Percentiles rank a stretch among this genome's conserved stretches.
phyloP scores from a whole-genome alignment of 2,888 invertebrate genomes.

The Phymatocera aterrima region DNA sequence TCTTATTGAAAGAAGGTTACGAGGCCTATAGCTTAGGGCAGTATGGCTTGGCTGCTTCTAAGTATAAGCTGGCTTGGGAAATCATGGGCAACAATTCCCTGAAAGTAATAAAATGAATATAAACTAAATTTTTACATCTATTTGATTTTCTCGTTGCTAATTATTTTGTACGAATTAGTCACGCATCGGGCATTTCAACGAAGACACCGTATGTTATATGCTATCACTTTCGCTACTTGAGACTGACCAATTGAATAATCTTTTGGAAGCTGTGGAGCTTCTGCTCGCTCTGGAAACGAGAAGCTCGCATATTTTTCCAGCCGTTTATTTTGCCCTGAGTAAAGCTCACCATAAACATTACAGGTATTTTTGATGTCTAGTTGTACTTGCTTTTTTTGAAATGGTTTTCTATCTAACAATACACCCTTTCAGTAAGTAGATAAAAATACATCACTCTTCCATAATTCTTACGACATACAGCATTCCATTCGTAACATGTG shows the following conservation, averaged over 20 bases:
- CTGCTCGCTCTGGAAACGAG: conserved; percentile 53
- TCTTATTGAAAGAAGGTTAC: conserved; percentile 36
- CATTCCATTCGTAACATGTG: background rate
- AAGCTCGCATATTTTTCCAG: conserved; percentile 54
- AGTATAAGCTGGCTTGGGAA: conserved; percentile 49
- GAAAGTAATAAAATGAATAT: conserved; percentile 35
- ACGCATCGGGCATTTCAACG: background rate
- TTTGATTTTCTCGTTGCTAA: background rate
- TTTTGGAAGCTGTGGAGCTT: conserved; percentile 53
- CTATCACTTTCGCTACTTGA: conserved; percentile 51
- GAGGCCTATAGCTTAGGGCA: conserved; percentile 45
- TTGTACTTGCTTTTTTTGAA: background rate
- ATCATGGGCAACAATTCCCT: background rate
- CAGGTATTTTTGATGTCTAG: conserved; percentile 52
- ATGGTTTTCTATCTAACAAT: background rate
- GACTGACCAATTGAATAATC: conserved; percentile 52
- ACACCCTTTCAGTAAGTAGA: too few relatives aligned
- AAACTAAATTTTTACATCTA: background rate
- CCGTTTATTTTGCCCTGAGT: conserved; percentile 57
- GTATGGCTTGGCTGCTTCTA: conserved; percentile 44
- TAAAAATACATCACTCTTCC: background rate
- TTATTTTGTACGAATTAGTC: background rate
- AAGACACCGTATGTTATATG: conserved; percentile 56
- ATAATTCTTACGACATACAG: background rate
- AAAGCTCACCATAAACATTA: conserved; percentile 59